These are phyloP conservation scores for Platorchestia sp. DNA, from an alignment of 1,140 invertebrate species.

Conservation along the genomic window DNA sequence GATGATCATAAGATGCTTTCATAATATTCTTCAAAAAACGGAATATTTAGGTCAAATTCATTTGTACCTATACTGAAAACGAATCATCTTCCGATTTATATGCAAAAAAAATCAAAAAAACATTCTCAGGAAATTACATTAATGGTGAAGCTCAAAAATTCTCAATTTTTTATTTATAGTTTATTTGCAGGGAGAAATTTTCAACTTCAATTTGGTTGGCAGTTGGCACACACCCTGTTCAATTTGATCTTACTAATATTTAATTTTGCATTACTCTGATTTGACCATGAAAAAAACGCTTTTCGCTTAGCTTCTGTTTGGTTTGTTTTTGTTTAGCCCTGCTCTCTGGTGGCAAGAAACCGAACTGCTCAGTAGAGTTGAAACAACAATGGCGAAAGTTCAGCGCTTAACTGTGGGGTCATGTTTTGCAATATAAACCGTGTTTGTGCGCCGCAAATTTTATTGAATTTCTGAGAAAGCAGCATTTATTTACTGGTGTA, in stretches of 20 bases:
- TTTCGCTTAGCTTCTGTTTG: slow-evolving; percentile 21
- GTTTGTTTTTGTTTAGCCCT: slow-evolving; percentile 53
- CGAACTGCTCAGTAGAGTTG: slow-evolving; percentile 29
- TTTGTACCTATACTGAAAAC: too few relatives aligned
- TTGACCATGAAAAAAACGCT: not conserved
- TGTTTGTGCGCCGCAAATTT: not conserved
- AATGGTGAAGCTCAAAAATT: too few relatives aligned
- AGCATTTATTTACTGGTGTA: not conserved
- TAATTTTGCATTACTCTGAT: slow-evolving; percentile 1
- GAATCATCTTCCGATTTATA: too few relatives aligned
- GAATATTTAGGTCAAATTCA: too few relatives aligned
- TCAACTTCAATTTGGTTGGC: not conserved
- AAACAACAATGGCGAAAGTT: slow-evolving; percentile 49
- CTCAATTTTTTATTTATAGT: too few relatives aligned
- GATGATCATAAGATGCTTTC: too few relatives aligned
- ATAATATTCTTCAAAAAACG: too few relatives aligned
- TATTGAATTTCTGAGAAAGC: not conserved
- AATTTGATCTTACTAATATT: not conserved
- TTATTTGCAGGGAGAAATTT: not conserved
- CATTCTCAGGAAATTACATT: too few relatives aligned
- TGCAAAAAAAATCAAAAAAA: too few relatives aligned
- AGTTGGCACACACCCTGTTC: not conserved
- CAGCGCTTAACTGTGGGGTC: not conserved
- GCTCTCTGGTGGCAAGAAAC: slow-evolving; percentile 20
- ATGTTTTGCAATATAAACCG: not conserved